Conservation (phyloP, 1,140 invertebrate genomes). For the Semibalanus balanoides region DNA sequence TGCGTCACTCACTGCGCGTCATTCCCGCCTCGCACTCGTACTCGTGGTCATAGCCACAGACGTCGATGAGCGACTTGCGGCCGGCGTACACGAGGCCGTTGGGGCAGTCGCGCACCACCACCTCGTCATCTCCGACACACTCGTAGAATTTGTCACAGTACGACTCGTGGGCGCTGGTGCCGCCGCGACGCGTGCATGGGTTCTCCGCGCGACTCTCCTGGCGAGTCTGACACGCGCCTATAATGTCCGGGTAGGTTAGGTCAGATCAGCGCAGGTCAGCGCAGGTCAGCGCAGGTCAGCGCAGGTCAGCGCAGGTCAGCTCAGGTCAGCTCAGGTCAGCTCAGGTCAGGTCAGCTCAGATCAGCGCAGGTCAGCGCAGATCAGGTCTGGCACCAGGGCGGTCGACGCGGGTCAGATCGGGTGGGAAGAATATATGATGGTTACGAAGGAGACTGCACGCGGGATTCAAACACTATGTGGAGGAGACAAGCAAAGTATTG, state of each 20-base stretch:
- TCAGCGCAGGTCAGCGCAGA: neutral
- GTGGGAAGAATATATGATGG: no score
- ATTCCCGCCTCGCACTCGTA: constrained; percentile 29
- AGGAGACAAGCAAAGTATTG: no score
- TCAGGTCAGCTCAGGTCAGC: no score
- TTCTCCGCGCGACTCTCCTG: constrained; percentile 2
- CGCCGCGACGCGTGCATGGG: constrained; percentile 22
- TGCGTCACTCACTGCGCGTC: constrained; percentile 26
- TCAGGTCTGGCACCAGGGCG: neutral
- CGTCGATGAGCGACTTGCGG: constrained; percentile 24
- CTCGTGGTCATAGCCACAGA: constrained; percentile 33
- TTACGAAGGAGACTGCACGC: no score
- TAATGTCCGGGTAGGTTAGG: neutral
- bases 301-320: no score
- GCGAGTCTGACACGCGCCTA: neutral
- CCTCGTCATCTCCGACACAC: constrained; percentile 26
- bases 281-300: neutral
- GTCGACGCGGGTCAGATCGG: no score
- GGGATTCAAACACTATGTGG: no score
- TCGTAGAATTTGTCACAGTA: constrained; percentile 34
- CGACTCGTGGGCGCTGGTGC: constrained; percentile 26
- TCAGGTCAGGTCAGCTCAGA: no score
- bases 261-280: neutral
- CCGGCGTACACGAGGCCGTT: constrained; percentile 33
- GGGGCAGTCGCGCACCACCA: constrained; percentile 29